A percentile compares a stretch with the other conserved stretches of the same genome.
These are phyloP conservation scores for Antheraea mylitta DNA, from an alignment of 1,140 invertebrate genomes.

Conservation along the genomic window DNA sequence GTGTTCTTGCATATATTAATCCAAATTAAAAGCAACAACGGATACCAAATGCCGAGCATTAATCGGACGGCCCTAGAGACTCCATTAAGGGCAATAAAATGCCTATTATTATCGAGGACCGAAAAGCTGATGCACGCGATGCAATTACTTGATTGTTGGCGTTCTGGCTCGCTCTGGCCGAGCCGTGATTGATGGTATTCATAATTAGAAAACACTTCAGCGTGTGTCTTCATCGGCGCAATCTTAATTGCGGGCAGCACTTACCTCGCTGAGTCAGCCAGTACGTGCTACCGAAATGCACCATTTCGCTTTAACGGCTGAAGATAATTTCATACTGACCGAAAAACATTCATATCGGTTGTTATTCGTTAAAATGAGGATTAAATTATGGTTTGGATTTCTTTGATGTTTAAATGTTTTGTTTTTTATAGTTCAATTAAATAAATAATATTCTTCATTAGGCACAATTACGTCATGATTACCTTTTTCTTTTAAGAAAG, in stretches of 20 bases:
- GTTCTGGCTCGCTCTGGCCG: slow-evolving; percentile 59
- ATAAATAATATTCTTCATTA: background rate
- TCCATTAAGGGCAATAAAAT: slow-evolving; percentile 77
- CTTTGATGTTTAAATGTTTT: background rate
- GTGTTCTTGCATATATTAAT: slow-evolving; percentile 63
- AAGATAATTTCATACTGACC: slow-evolving; percentile 23
- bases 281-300: slow-evolving; percentile 39
- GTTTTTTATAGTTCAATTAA: background rate
- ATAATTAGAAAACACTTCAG: slow-evolving; percentile 78
- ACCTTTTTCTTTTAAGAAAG: too few species aligned
- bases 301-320: slow-evolving; percentile 5
- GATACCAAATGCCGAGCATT: slow-evolving; percentile 62
- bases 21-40: slow-evolving; percentile 66
- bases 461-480: too few species aligned
- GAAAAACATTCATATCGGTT: slow-evolving; percentile 22
- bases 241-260: slow-evolving; percentile 75
- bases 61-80: slow-evolving; percentile 71
- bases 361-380: background rate
- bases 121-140: slow-evolving; percentile 77
- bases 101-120: slow-evolving; percentile 77
- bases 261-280: slow-evolving; percentile 67
- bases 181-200: slow-evolving; percentile 71
- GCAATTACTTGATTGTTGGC: slow-evolving; percentile 77
- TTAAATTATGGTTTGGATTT: background rate
- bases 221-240: slow-evolving; percentile 70